A percentile compares a stretch with the other conserved stretches of the same genome.
phyloP scores from a whole-genome alignment of 1,140 invertebrate species.

The Mya arenaria region DNA sequence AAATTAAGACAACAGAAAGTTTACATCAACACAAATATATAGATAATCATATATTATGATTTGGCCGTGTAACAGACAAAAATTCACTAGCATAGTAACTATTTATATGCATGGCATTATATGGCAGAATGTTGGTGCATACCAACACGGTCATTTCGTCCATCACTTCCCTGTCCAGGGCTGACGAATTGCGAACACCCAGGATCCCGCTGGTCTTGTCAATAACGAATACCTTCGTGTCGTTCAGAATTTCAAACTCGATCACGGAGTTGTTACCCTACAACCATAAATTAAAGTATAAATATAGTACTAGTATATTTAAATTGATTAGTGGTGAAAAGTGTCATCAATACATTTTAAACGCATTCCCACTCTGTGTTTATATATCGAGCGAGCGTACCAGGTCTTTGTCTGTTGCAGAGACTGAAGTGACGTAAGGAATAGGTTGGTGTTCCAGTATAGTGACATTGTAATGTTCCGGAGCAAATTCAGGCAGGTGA shows the following conservation, averaged over 20 bases:
- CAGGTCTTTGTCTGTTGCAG: conserved; percentile 31
- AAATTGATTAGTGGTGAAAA: too few species aligned
- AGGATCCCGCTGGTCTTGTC: background rate
- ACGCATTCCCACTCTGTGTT: too few species aligned
- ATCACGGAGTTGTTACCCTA: conserved; percentile 32
- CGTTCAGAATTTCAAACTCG: conserved; percentile 1
- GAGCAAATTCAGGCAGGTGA: background rate
- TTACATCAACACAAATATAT: background rate
- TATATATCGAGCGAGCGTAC: background rate
- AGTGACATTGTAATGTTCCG: conserved; percentile 21
- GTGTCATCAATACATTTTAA: too few species aligned
- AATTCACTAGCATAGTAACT: background rate
- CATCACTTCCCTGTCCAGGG: conserved; percentile 30
- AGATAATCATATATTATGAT: background rate
- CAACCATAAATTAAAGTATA: too few species aligned
- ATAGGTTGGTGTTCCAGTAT: conserved; percentile 21
- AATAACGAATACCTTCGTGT: background rate
- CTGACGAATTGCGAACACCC: background rate
- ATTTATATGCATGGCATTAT: background rate
- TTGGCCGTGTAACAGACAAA: background rate
- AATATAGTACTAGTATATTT: too few species aligned
- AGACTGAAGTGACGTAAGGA: conserved; percentile 28
- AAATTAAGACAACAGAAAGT: background rate
- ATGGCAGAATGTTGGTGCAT: background rate
- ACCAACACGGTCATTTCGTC: background rate